These are phyloP conservation scores for Notolepis coatsorum DNA, from an alignment of 2,797 vertebrate species.

Conservation along the genomic window DNA sequence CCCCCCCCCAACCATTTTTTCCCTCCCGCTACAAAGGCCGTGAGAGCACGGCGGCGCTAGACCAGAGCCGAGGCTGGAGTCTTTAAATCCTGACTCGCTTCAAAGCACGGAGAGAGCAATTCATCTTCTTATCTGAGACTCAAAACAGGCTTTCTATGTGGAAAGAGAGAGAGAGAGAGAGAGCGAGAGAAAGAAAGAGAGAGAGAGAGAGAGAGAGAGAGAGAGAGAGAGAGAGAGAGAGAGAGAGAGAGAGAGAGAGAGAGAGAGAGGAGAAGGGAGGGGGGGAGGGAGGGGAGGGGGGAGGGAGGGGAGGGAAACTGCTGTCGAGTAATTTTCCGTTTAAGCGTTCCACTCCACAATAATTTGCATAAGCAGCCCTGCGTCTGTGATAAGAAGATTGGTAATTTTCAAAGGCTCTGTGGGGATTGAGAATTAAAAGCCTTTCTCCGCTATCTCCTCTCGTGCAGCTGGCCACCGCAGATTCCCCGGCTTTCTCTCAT, in stretches of 20 bases:
- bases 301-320: slow-evolving; percentile 65
- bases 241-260: slow-evolving; percentile 27
- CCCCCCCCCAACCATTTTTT: slow-evolving; percentile 58
- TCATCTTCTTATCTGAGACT: slow-evolving; percentile 90
- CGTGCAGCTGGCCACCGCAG: slow-evolving; percentile 88
- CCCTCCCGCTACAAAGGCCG: slow-evolving; percentile 81
- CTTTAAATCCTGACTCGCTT: slow-evolving; percentile 88
- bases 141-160: slow-evolving; percentile 87
- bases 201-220: slow-evolving; percentile 7
- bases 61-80: slow-evolving; percentile 82
- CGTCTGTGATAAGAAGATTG: slow-evolving; percentile 94
- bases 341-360: slow-evolving; percentile 93
- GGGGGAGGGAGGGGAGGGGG: slow-evolving; percentile 11
- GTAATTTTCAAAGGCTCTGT: slow-evolving; percentile 93
- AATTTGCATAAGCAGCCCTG: slow-evolving; percentile 94
- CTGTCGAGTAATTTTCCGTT: slow-evolving; percentile 93
- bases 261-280: slow-evolving; percentile 19
- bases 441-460: slow-evolving; percentile 89
- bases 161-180: slow-evolving; percentile 69
- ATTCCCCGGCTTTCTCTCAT: slow-evolving; percentile 84
- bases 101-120: slow-evolving; percentile 86
- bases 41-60: slow-evolving; percentile 77
- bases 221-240: slow-evolving; percentile 27
- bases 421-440: slow-evolving; percentile 91
- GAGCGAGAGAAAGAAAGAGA: slow-evolving; percentile 13